These are phyloP conservation scores for Diorhabda sublineata DNA, from an alignment of 1,140 invertebrate species.

Conservation along the genomic window DNA sequence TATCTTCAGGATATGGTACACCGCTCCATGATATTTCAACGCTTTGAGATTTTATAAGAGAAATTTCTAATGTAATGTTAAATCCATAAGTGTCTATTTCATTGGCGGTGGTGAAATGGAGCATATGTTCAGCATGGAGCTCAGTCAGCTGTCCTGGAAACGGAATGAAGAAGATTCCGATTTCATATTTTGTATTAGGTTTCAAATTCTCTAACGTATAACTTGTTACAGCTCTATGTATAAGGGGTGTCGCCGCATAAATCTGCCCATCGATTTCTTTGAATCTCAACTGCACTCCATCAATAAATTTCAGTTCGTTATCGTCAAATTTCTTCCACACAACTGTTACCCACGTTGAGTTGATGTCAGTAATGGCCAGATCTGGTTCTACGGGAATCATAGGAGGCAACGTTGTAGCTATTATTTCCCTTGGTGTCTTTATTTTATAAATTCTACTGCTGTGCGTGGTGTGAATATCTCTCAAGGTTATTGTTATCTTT, in stretches of 20 bases:
- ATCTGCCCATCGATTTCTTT: conserved; percentile 67
- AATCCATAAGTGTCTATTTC: conserved; percentile 63
- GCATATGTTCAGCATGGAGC: conserved; percentile 63
- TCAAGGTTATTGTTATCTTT: conserved; percentile 69
- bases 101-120: conserved; percentile 59
- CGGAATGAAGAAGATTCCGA: conserved; percentile 73
- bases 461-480: conserved; percentile 67
- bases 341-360: conserved; percentile 71
- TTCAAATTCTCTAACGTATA: conserved; percentile 70
- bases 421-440: conserved; percentile 54
- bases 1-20: conserved; percentile 80
- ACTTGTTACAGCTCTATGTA: conserved; percentile 69
- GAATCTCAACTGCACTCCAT: conserved; percentile 68
- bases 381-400: conserved; percentile 68
- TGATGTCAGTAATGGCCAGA: conserved; percentile 66
- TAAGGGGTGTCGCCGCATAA: conserved; percentile 68
- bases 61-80: conserved; percentile 69
- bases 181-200: conserved; percentile 68
- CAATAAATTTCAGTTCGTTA: conserved; percentile 69
- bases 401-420: conserved; percentile 56
- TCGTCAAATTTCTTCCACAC: conserved; percentile 78
- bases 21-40: conserved; percentile 77
- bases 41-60: conserved; percentile 67
- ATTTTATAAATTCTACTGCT: conserved; percentile 70
- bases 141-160: conserved; percentile 70